Base-by-base conservation (phyloP, 2,797 vertebrate species). In the Sebastolobus alascanus region DNA sequence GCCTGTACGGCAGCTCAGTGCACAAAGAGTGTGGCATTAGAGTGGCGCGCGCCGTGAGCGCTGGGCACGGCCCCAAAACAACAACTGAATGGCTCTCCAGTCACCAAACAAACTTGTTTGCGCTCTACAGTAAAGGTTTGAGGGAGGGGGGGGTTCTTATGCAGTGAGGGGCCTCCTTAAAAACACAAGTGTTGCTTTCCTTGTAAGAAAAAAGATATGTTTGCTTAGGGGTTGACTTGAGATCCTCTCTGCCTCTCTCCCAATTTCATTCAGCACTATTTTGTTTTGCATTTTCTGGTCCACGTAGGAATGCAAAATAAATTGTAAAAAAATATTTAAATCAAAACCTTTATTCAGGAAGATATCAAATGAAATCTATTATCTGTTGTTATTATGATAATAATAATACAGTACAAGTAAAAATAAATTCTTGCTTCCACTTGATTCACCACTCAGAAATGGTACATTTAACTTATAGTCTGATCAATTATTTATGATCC, bases 11-110 rank as follows among this genome's bases (percentile, higher is more conserved):
- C 81, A 84, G 80, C 88, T 83, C 84, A 50, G 87, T 27, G 64
- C 73, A 79, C 60, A 58, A 46, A 70, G 71, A 84, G 82, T 70
- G 81, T 83, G 76, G 75, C 83, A 78, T 80, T 83, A 68, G 76
- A 85, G 58, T 35, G 58, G n/a, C 58, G 61, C 40, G 59, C 38
- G 88, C 87, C 65, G 63, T 64, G 64, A 89, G 89, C 87, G 1
- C 67, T 77, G 74, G 91, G 88, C 90, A 85, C 29, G 18, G 83
- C 87, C 89, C 83, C 90, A 89, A 83, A 92, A 88, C 85, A 82
- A 72, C 75, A 82, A 65, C 65, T 31, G 74, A 91, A 87, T 27
- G 54, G 80, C 85, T 90, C 89, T 90, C 76, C 61, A 87, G 81
- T 78, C 81, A 69, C 79, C 82, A 84, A 88, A 85, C 84, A 84